Percentiles rank a stretch among this genome's conserved stretches.
These are phyloP conservation scores for Zoanthus sociatus DNA, from an alignment of 92 coral and sea anemone species.

Conservation along the genomic window DNA sequence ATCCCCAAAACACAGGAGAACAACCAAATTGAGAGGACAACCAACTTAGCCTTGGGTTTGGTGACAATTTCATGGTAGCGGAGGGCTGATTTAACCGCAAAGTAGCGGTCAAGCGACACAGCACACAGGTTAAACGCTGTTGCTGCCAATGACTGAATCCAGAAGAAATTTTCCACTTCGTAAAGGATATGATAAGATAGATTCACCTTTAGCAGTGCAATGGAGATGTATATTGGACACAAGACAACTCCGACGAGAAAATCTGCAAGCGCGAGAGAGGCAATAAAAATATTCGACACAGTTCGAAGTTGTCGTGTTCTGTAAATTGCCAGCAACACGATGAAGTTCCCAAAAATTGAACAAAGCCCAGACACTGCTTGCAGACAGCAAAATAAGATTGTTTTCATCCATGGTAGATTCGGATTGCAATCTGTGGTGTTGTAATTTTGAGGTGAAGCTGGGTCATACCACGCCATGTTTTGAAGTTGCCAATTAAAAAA, in stretches of 20 bases:
- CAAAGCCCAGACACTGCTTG: background rate
- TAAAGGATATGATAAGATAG: conserved; percentile 6
- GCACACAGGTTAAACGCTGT: conserved; percentile 11
- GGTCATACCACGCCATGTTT: background rate
- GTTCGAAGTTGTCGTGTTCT: conserved; percentile 46
- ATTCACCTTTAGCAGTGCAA: conserved; percentile 32
- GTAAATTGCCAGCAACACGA: conserved; percentile 54
- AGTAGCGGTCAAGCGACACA: background rate
- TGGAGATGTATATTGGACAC: conserved; percentile 52
- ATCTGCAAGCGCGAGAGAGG: conserved; percentile 51
- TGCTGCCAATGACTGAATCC: conserved; percentile 2
- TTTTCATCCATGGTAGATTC: conserved; percentile 2
- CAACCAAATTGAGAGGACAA: background rate
- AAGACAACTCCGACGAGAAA: conserved; percentile 51
- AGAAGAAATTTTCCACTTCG: background rate
- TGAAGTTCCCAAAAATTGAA: conserved; percentile 38
- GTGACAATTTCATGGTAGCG: conserved; percentile 15
- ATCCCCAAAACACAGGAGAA: background rate
- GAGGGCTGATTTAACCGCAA: conserved; percentile 7
- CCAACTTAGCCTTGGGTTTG: background rate
- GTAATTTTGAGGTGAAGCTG: background rate
- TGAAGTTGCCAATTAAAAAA: background rate
- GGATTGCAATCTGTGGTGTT: conserved; percentile 4
- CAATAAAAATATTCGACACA: conserved; percentile 44
- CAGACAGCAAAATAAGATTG: conserved; percentile 27